phyloP scores from a whole-genome alignment of 2,888 invertebrate species.

The Dexiosoma caninum region DNA sequence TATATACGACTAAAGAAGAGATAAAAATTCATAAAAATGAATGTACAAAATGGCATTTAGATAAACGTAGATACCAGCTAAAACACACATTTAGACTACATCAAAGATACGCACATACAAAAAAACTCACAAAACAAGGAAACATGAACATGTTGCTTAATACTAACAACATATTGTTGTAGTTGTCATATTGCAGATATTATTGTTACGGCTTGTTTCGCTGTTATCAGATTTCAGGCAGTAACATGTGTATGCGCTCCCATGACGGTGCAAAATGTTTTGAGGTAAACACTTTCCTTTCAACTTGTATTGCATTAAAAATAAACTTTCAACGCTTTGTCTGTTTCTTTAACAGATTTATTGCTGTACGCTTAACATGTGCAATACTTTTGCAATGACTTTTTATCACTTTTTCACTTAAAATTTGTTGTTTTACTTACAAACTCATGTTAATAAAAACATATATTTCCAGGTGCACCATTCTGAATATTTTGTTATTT shows the following conservation, averaged over 20 bases:
- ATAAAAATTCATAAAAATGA: constrained; percentile 3
- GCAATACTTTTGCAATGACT: neutral
- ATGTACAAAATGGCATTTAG: neutral
- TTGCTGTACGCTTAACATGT: neutral
- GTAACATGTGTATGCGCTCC: neutral
- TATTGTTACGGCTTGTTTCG: constrained; percentile 28
- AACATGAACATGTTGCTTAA: constrained; percentile 16
- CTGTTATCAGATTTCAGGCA: constrained; percentile 21
- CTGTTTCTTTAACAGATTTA: constrained; percentile 5
- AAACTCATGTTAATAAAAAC: too few relatives aligned
- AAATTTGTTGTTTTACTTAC: neutral
- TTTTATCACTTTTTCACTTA: constrained; percentile 18
- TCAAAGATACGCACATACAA: neutral
- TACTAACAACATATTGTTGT: constrained; percentile 10
- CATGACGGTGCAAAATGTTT: neutral
- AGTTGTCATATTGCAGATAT: constrained; percentile 22
- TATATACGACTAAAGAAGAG: neutral
- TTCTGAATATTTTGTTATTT: too few relatives aligned
- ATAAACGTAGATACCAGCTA: constrained; percentile 16
- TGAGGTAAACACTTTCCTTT: neutral
- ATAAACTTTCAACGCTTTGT: neutral
- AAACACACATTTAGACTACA: neutral
- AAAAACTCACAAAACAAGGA: neutral
- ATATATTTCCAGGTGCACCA: too few relatives aligned
- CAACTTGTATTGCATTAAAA: neutral